Evolutionary conservation across 2,888 invertebrate genomes (phyloP), one percentile per base, ranked within the genome.

Genomic region (Timema cristinae): DNA sequence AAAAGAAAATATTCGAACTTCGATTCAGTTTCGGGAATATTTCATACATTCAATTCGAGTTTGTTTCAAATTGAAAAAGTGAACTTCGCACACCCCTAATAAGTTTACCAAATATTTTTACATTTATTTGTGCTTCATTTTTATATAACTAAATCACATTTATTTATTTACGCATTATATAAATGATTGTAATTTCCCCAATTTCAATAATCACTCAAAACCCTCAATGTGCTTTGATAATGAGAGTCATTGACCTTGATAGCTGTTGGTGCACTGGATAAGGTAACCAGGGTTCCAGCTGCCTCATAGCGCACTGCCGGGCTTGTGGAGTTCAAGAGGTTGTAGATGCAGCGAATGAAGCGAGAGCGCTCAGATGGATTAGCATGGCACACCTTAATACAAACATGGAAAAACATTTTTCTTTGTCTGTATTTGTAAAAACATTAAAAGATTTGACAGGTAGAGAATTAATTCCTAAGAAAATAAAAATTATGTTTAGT

Each of bases 291-390:
- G 7, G 99, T 99, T 56, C 98, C 98, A 66, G 99, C 98, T 13
- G 99, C 97, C 86, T 99, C 99, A 82, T 99, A 98, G 51, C 98
- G 88, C 50, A 99, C 99, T 59, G 99, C 98, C 54, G 98, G 93
- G 79, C 97, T 97, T 68, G 89, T 90, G 0, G 98, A 97, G 84
- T 98, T 98, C 72, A 99, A 85, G 74, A 99, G 86, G 81, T 97
- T 98, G 83, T 99, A 99, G 81, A 99, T 98, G 80, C 98, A 98
- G 75, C 98, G 91, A 80, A 99, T 99, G 84, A 99, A 99, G 59
- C 97, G 89, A 0, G 98, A 94, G 16, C 98, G 88, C 83, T 99
- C 98, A 10, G 92, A 87, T 6, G 98, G 98, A 86, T 98, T 98
- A 50, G 94, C 92, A 83, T 98, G 95, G 80, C 98, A 99, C 76